Evolutionary conservation across 2,113 vertebrate genomes (phyloP).

Genomic region (Tonatia bakeri): DNA sequence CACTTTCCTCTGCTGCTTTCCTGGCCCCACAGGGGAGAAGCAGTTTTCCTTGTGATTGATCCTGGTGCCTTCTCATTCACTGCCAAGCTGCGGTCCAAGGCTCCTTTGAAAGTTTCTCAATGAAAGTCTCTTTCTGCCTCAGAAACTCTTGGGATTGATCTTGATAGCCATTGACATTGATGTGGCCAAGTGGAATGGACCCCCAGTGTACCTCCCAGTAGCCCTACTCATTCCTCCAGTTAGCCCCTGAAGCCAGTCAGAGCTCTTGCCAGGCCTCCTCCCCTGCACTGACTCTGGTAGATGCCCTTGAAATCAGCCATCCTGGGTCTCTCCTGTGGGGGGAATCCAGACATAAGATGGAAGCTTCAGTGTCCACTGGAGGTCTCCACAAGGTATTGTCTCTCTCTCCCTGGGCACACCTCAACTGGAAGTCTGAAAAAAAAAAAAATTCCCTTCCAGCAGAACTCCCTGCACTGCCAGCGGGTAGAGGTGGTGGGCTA

Average conservation of each 20-base stretch:
- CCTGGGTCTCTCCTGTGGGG: background rate
- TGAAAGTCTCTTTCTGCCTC: background rate
- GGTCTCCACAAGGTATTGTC: background rate
- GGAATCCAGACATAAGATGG: background rate
- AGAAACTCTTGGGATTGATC: background rate
- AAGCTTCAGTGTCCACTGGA: background rate
- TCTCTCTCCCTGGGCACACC: background rate
- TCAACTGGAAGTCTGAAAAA: background rate
- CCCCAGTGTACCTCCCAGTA: too few species aligned
- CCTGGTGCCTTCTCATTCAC: rapidly evolving
- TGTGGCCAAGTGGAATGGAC: background rate
- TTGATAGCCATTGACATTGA: background rate
- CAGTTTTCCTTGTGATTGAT: background rate
- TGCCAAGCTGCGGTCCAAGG: background rate
- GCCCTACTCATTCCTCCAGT: background rate
- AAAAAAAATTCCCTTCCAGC: background rate
- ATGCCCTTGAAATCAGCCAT: background rate
- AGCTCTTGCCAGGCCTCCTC: background rate
- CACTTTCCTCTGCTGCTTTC: background rate
- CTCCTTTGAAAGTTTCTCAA: background rate
- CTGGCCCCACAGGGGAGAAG: background rate
- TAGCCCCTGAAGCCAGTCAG: background rate
- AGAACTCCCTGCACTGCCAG: background rate
- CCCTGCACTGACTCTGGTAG: background rate
- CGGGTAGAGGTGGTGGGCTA: background rate